Conservation (phyloP, 2,797 vertebrate species). For the Malurus leucopterus region DNA sequence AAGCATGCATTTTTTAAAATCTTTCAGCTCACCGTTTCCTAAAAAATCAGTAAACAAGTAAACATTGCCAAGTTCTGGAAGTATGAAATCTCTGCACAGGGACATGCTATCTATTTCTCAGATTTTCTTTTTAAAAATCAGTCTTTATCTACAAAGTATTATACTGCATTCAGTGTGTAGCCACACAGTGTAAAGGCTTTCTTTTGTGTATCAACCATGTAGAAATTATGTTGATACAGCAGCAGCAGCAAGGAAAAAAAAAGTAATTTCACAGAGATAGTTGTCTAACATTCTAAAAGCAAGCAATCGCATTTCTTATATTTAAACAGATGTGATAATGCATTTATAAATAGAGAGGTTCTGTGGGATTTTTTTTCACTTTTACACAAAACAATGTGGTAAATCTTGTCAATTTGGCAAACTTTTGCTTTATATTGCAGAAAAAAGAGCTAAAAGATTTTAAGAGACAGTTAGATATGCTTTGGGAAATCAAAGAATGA, state of each 20-base stretch:
- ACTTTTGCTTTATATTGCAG: neutral
- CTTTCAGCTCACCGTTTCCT: slow-evolving; percentile 37
- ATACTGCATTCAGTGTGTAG: neutral
- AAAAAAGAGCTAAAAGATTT: slow-evolving; percentile 32
- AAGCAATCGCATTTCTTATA: neutral
- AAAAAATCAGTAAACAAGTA: neutral
- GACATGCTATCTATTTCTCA: neutral
- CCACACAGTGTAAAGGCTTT: neutral
- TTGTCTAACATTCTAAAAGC: neutral
- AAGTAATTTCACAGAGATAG: neutral
- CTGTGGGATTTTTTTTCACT: neutral
- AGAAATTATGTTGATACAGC: neutral
- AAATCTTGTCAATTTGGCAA: neutral
- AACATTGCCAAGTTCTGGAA: neutral
- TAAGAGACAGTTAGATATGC: slow-evolving; percentile 30
- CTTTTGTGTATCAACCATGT: neutral
- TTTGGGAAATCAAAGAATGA: slow-evolving; percentile 16
- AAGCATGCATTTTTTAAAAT: slow-evolving; percentile 42
- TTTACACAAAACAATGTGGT: neutral
- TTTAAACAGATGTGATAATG: neutral
- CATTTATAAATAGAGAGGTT: neutral
- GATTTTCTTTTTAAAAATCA: neutral
- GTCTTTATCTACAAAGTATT: neutral
- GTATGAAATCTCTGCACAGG: neutral
- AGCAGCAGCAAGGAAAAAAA: neutral